Percentiles rank a stretch among this genome's conserved stretches.
These are phyloP conservation scores for Tachuris rubrigastra DNA, from an alignment of 2,113 vertebrate species.

Conservation along the genomic window DNA sequence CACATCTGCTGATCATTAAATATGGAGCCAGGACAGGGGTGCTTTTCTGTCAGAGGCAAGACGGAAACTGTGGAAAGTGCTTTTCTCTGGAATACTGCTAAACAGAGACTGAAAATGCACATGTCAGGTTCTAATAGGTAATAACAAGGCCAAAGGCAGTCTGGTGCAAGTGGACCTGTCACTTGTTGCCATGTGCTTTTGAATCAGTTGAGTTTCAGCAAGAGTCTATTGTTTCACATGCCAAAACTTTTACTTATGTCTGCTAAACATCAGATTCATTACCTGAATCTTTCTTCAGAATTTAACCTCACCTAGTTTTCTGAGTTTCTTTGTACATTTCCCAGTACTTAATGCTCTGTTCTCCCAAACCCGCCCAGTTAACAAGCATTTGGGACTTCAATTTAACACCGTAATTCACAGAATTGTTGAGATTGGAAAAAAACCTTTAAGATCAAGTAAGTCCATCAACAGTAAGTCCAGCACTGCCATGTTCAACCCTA, in stretches of 20 bases:
- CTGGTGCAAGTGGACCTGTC: not conserved
- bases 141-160: not conserved
- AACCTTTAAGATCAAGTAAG: not conserved
- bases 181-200: not conserved
- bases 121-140: not conserved
- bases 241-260: not conserved
- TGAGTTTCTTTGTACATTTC: not conserved
- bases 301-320: not conserved
- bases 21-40: not conserved
- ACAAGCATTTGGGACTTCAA: not conserved
- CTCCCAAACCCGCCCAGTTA: not conserved
- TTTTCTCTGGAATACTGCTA: not conserved
- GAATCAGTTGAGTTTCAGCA: not conserved
- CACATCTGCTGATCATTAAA: not conserved
- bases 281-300: not conserved
- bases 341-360: not conserved
- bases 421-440: not conserved
- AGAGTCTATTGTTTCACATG: not conserved
- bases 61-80: not conserved
- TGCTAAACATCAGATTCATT: not conserved
- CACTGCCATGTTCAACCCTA: not conserved
- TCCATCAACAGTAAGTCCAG: not conserved
- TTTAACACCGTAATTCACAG: not conserved
- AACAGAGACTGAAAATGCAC: not conserved
- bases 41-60: not conserved